Evolutionary conservation across 2,888 invertebrate species (phyloP), one percentile per base, ranked within the genome.

Genomic region (Pseudanteris insignis): DNA sequence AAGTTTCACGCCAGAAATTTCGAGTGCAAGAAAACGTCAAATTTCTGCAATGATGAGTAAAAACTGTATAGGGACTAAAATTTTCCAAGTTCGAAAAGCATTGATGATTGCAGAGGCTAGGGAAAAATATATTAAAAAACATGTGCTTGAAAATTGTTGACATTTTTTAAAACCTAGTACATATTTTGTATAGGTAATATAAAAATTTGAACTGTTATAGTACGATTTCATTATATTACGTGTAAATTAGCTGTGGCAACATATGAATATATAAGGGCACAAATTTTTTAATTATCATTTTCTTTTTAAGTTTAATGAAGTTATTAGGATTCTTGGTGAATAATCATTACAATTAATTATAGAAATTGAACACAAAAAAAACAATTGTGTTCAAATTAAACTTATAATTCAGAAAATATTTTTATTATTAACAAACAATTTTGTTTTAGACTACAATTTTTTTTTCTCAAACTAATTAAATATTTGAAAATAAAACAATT

Each of bases 61-160:
- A 26, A 64, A 89, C 65, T 80, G 91, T 12, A 88, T 87, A 73
- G 79, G 86, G n/a, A 89, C 87, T 73, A 79, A 87, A 67, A 89
- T 91, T 63, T 91, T 91, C 80, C 88, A 90, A 70, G 91, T 92
- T 72, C 81, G 88, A 53, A 94, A 93, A 78, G 84, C 86, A 38
- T 86, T 86, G 71, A 87, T 94, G 83, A 87, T 93, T 60, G 89
- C 89, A 9, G 88, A 86, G 64, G 92, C 93, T 1, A 83, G 91
- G 61, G 84, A 85, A 77, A 85, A 87, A 74, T 94, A 92, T 76
- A 87, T 91, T 64, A 87, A 89, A 77, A 92, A 91, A 78, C 88
- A 91, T 73, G 86, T 86, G 26, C 81, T 89, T 34, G 64, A 76
- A 73, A 71, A 76, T 72, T 76, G 76, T 76, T 76, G 77, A 79